Evolutionary conservation across 2,888 invertebrate genomes (phyloP), one percentile per base, ranked within the genome.

Genomic region (Creontiades dilutus): DNA sequence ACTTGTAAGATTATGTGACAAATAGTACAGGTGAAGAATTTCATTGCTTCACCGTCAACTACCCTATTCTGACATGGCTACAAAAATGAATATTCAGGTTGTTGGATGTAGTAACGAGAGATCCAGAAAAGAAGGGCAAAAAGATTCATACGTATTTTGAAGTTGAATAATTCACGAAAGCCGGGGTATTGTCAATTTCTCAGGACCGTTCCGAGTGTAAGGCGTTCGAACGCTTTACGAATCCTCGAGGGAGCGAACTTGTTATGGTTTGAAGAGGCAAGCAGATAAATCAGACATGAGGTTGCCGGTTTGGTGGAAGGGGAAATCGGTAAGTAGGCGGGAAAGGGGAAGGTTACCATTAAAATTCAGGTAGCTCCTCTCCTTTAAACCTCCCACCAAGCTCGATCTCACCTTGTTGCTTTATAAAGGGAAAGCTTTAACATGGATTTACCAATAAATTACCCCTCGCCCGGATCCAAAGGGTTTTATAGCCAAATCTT

Each of bases 171-270:
- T 16, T 52, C 52, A 52, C 52, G 52, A 52, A 52, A 52, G 52
- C n/a, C n/a, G 52, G 14, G n/a, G 61, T 16, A 61, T n/a, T 61
- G 61, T 19, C 61, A n/a, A 52, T 61, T 61, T 61, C n/a, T n/a
- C 19, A n/a, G 9, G 19, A 61, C n/a, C 61, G 61, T 61, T 19
- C 61, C 0, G 61, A 16, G 61, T n/a, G 19, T n/a, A 2, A 14
- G 52, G 52, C 4, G 16, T 61, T 61, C n/a, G 61, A 61, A 19
- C n/a, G 19, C n/a, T 61, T 37, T 61, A 19, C 19, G 61, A 61
- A 19, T 61, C 61, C 61, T n/a, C 19, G 19, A 61, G 61, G 61
- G 61, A 61, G 61, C 61, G 9, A 5, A 61, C 19, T 19, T 61
- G 16, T 61, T 61, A 61, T 61, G 61, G 19, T 14, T 19, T 61